Conservation (phyloP, 2,888 invertebrate species). For the Aradus depressus region DNA sequence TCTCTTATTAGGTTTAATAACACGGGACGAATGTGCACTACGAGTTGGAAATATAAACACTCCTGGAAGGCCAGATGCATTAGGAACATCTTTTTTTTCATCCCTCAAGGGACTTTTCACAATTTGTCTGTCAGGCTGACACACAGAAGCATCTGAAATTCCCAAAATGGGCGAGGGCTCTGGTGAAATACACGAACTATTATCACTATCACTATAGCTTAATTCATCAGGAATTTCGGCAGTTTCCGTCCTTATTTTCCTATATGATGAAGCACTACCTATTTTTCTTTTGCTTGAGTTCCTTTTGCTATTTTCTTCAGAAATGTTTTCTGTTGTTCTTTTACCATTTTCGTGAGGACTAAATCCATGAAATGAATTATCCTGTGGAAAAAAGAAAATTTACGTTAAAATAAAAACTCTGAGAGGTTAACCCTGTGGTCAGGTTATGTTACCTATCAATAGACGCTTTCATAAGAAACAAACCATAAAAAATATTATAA, state of each 20-base stretch:
- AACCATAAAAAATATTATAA: neutral
- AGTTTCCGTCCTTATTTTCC: too few species aligned
- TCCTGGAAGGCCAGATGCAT: slow-evolving; percentile 16
- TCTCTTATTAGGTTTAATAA: slow-evolving; percentile 78
- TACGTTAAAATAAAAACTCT: slow-evolving; percentile 7
- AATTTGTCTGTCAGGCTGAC: too few species aligned
- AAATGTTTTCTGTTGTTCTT: too few species aligned
- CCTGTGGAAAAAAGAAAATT: slow-evolving; percentile 34
- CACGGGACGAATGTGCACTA: slow-evolving; percentile 73
- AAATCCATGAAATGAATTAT: slow-evolving; percentile 38
- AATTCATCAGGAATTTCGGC: too few species aligned
- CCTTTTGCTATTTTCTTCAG: too few species aligned
- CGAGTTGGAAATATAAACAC: slow-evolving; percentile 68
- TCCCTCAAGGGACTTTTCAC: too few species aligned
- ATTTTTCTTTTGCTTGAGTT: too few species aligned
- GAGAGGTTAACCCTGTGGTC: slow-evolving; percentile 1
- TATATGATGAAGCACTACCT: too few species aligned
- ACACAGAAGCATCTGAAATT: too few species aligned
- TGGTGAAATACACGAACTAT: too few species aligned
- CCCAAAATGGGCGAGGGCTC: too few species aligned
- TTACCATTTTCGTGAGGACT: slow-evolving; percentile 32
- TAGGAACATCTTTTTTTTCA: slow-evolving; percentile 5
- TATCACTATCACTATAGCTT: too few species aligned
- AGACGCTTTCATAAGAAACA: neutral
- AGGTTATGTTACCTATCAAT: slow-evolving; percentile 16